phyloP scores from a whole-genome alignment of 64 coral and sea anemone species.

The Orbicella faveolata region DNA sequence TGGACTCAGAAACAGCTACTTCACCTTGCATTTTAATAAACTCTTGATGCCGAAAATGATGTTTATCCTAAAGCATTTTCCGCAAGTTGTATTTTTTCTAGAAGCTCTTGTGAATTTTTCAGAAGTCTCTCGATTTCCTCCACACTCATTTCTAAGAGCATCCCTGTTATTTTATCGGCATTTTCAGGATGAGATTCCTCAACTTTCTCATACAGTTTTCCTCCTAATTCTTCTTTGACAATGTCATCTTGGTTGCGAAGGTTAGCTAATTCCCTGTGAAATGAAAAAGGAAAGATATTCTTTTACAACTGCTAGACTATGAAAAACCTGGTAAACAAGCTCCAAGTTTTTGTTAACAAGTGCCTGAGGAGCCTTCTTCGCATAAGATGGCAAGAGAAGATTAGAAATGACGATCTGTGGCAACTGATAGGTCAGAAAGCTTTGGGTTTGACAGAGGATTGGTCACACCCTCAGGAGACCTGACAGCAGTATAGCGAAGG shows the following conservation, averaged over 20 bases:
- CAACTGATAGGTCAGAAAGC: too few species aligned
- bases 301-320: not conserved
- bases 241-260: not conserved
- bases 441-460: too few species aligned
- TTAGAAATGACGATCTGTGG: too few species aligned
- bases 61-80: conserved; percentile 17
- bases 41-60: not conserved
- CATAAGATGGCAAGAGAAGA: too few species aligned
- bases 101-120: conserved; percentile 30
- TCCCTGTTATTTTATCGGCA: conserved; percentile 81
- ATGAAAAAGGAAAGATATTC: not conserved
- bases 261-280: not conserved
- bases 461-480: too few species aligned
- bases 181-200: conserved; percentile 28
- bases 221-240: conserved; percentile 55
- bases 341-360: too few species aligned
- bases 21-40: not conserved
- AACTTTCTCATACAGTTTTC: conserved; percentile 57
- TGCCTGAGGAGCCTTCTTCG: too few species aligned
- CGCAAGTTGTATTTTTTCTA: conserved; percentile 60
- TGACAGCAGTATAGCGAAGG: too few species aligned
- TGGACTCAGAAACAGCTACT: not conserved
- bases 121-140: conserved; percentile 27
- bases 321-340: too few species aligned
- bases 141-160: conserved; percentile 71